Evolutionary conservation across 2,888 invertebrate genomes (phyloP), one percentile per base, ranked within the genome.

Genomic region (Nysson spinosus): DNA sequence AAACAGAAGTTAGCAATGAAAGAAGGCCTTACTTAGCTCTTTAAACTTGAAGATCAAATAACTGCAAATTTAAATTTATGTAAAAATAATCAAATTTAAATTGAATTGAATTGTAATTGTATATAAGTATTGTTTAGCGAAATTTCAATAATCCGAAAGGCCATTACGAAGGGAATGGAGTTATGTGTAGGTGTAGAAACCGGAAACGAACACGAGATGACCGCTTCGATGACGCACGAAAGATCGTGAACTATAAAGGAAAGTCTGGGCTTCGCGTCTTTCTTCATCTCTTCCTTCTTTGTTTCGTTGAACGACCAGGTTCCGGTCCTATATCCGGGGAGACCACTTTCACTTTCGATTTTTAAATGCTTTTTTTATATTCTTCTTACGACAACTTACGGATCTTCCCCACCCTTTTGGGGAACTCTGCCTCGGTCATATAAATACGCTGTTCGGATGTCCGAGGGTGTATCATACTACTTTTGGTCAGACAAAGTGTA

Each of bases 321-420:
- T 84, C 83, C 82, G 84, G 80, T 77, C 81, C 81, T 77, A 78
- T 71, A 75, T 84, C 83, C 81, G 77, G 81, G 65, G 24, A 58
- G 80, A 83, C 80, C 78, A 85, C 88, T 89, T 88, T 88, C 88
- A 87, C 88, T 86, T 82, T 80, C 73, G 58, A 78, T 82, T 83
- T 83, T 83, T 83, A 68, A 42, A 42, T 30, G 35, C 54, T 32
- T 40, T 50, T 37, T 47, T 65, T 50, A 52, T 47, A 39, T 11
- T 19, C 2, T 11, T 6, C 12, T 34, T 20, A 12, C 26, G 39
- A 65, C 58, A 7, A 71, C 79, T 75, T 73, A 76, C 83, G 64
- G 61, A 68, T 76, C 69, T 67, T 75, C 72, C 65, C 68, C 69
- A 55, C 43, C 56, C 64, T 64, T 42, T 17, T 26, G 61, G 11